These are phyloP conservation scores for Diplosoma virens DNA, from an alignment of 23 tunicate genomes.

Conservation along the genomic window DNA sequence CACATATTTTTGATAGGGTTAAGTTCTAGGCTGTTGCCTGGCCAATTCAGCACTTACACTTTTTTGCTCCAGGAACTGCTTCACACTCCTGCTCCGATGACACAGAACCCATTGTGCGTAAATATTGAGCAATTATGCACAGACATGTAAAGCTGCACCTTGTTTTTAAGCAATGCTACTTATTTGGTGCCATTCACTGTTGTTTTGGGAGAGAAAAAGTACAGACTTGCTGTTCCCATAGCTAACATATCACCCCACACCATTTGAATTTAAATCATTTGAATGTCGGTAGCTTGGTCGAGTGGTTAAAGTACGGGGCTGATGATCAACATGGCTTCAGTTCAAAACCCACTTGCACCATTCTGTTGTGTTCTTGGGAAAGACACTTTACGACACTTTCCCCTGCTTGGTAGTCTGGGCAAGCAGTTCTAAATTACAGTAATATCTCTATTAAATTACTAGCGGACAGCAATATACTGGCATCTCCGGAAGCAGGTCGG, in stretches of 20 bases:
- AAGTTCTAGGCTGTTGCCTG: neutral
- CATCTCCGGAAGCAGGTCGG: no score
- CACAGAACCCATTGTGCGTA: neutral
- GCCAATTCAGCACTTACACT: neutral
- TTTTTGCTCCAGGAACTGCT: neutral
- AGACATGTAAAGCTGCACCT: neutral
- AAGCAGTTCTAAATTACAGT: no score
- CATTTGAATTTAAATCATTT: no score
- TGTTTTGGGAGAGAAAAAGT: neutral
- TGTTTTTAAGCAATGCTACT: constrained; percentile 2
- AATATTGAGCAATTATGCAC: neutral
- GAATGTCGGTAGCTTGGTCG: no score
- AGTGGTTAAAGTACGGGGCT: no score
- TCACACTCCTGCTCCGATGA: neutral
- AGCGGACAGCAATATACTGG: no score
- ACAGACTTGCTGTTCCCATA: neutral
- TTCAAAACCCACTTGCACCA: no score
- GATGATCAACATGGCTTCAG: no score
- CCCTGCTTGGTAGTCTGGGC: no score
- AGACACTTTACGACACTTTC: no score
- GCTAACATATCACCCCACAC: neutral
- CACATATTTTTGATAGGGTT: neutral
- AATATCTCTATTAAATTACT: no score
- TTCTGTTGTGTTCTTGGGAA: no score
- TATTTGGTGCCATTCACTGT: neutral